Percentiles rank a stretch among this genome's conserved stretches.
Evolutionary conservation across 2,113 vertebrate genomes (phyloP).

Genomic region (Leucopternis melanops): DNA sequence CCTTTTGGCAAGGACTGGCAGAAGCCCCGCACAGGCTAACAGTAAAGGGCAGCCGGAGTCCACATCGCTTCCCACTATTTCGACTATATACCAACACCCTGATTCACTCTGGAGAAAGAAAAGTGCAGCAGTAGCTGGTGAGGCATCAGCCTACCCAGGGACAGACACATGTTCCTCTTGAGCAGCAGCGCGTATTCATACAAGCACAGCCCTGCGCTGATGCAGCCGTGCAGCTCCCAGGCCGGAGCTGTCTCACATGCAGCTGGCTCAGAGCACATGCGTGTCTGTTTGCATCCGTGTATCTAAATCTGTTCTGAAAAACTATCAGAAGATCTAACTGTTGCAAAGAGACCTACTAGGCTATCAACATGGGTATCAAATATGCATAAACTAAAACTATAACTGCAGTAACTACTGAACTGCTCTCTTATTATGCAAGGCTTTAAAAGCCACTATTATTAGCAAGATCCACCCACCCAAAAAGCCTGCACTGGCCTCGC

Average conservation of each 20-base stretch:
- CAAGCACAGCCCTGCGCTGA: neutral
- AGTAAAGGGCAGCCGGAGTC: neutral
- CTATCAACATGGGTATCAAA: neutral
- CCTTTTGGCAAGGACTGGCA: neutral
- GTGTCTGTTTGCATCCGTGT: fast-evolving
- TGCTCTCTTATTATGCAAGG: neutral
- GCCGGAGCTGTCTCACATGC: fast-evolving
- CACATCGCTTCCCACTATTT: neutral
- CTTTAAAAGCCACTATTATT: neutral
- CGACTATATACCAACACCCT: neutral
- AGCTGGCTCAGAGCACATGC: neutral
- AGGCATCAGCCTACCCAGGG: neutral
- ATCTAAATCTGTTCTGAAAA: neutral
- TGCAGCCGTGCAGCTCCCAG: neutral
- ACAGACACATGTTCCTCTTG: neutral
- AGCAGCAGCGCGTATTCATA: neutral
- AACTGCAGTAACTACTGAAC: neutral
- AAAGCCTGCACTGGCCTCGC: neutral
- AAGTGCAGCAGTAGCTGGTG: neutral
- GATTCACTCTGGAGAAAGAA: neutral
- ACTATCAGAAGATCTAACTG: fast-evolving
- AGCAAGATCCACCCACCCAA: neutral
- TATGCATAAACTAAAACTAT: fast-evolving
- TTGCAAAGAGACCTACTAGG: neutral
- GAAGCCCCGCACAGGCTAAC: neutral